Evolutionary conservation across 2,888 invertebrate genomes (phyloP), one percentile per base, ranked within the genome.

Genomic region (Heliconius cydno): DNA sequence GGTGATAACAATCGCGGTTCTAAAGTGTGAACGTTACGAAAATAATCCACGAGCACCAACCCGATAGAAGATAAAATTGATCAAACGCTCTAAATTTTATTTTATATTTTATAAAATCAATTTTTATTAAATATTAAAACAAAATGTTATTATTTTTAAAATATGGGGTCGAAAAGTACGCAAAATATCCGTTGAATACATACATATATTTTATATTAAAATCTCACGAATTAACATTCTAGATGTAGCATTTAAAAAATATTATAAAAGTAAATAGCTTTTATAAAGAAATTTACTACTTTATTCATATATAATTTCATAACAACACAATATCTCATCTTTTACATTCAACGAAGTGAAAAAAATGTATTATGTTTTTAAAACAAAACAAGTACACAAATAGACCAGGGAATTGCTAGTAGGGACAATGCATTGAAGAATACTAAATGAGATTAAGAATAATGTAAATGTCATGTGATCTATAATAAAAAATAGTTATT

Each of bases 1-100:
- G 25, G 41, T 70, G 70, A 70, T 70, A 70, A 70, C 25, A 70
- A 25, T 41, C 41, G 46, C 70, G 19, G n/a, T 15, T 25, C 15
- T 41, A 41, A 25, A 41, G 41, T 70, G 25, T 15, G 25, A n/a
- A 25, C 1, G 10, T n/a, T 38, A 68, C 38, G 25, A 68, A 38
- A 41, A 25, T 68, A 68, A 22, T 38, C 38, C 4, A 38, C 34
- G 3, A 41, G 22, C n/a, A 38, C 22, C 25, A 65, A 65, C 10
- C 3, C 1, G 66, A 34, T 30, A 30, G 7, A 2, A 6, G 6
- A n/a, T 25, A 38, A 25, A 68, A 0, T 3, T 22, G 34, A 68
- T n/a, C n/a, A 68, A 34, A n/a, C 7, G 25, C 12, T 12, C 12
- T 63, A 12, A 63, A 12, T 25, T 0, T 25, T 63, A 63, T 63